Evolutionary conservation across 2,888 invertebrate genomes (phyloP), one percentile per base, ranked within the genome.

Genomic region (Eristalis pertinax): DNA sequence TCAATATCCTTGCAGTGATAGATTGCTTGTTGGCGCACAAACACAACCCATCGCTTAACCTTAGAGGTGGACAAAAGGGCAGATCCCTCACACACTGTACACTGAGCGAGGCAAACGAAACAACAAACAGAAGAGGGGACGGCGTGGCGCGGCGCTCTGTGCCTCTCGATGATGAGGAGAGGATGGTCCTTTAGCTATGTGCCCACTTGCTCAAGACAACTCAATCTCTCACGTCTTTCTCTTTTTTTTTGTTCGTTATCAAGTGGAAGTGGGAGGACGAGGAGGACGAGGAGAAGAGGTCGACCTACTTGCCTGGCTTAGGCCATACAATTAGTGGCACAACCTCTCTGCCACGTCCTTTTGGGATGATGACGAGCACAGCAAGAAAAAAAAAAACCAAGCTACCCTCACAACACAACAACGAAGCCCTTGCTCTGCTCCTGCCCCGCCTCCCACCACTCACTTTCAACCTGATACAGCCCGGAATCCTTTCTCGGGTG

Each of bases 121-220:
- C 43, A 43, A 43, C 43, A 43, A 43, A 50, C 50, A 50, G 19
- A n/a, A 50, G 19, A 50, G 43, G 7, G n/a, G n/a, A n/a, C n/a
- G n/a, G n/a, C n/a, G n/a, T n/a, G n/a, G n/a, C n/a, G n/a, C n/a
- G n/a, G n/a, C n/a, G 19, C 19, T n/a, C 13, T 11, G 38, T 13
- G 26, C 13, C 38, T 19, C 50, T 50, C 50, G 50, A 50, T 50
- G 50, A n/a, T 43, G 50, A 38, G 43, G n/a, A 26, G 19, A 50
- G n/a, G 63, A 68, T 72, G 79, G 75, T 62, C 70, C 56, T 80
- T 84, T 80, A 72, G 56, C 67, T 70, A 56, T 67, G 82, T 76
- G 75, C 67, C 76, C 67, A 67, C 74, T 84, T 74, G 26, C 35
- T 64, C 62, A 83, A 35, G 77, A 65, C 35, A 24, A 35, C 75